Base-by-base conservation (phyloP, 2,113 vertebrate species). In the Mormyrus iriodes region DNA sequence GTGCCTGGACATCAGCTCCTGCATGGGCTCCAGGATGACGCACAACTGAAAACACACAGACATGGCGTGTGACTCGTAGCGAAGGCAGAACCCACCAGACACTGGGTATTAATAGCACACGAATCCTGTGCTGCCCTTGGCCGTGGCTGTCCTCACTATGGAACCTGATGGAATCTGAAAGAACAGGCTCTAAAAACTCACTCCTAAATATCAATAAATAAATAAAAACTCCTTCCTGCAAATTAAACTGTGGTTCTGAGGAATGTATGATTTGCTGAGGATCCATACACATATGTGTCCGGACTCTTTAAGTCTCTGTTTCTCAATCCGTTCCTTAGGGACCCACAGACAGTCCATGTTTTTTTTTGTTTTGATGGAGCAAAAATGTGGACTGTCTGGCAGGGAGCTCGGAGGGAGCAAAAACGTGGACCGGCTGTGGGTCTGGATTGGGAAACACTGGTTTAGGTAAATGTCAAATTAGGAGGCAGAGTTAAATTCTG, bases 11-110 rank as follows among this genome's bases (percentile, higher is more conserved):
- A 99, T 99, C 95, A 99, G 95, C 94, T 99, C 98, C 94, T 99
- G 98, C 98, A 99, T 99, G 94, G 98, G 98, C 96, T 99, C 98
- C 97, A 99, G 96, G 95, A 99, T 99, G 95, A 99, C 98, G 96
- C 98, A 99, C 97, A 99, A 96, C 98, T 99, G 95, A 93, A 95
- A 91, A 90, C 10, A 90, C 76, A 86, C 4, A 89, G n/a, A 89
- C 82, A 87, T 27, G 90, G 42, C 88, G 9, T 44, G 42, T 1
- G 27, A 17, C 21, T 39, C 53, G 10, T 19, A 61, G 15, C 1
- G 31, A 19, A 44, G 24, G 3, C 55, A 61, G 2, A 46, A 7
- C 27, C 6, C 10, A 3, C 7, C 55, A 17, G 35, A n/a, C 31
- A 3, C 24, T 2, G 15, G 55, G 39, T 27, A 53, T 46, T 44